Percentiles rank a stretch among this genome's conserved stretches.
Conservation (phyloP, 2,113 vertebrate genomes). For the Muntiacus reevesi region DNA sequence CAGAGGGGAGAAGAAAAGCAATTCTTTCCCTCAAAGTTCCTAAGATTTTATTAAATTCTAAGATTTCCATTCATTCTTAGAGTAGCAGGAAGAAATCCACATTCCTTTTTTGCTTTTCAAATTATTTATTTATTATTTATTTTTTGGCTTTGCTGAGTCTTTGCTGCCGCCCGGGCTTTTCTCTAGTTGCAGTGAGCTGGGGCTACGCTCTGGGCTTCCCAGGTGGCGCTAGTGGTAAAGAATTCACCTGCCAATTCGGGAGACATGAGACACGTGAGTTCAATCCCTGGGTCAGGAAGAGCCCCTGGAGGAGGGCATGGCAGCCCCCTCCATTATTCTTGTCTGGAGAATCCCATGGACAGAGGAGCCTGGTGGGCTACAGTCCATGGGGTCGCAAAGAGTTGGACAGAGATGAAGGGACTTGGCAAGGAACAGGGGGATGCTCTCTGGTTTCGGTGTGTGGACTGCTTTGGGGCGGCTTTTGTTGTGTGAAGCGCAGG, state of each 20-base stretch:
- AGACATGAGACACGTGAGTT: background rate
- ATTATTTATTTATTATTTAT: background rate
- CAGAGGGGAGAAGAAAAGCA: background rate
- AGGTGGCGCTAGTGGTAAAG: background rate
- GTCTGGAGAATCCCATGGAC: background rate
- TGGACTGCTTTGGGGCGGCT: background rate
- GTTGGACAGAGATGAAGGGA: background rate
- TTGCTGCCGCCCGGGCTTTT: background rate
- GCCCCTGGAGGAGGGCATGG: background rate
- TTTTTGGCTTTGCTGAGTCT: background rate
- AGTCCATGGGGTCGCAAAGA: background rate
- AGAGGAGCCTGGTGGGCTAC: background rate
- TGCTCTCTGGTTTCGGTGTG: background rate
- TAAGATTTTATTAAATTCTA: background rate
- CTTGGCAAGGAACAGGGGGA: background rate
- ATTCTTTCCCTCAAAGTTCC: background rate
- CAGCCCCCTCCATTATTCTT: background rate
- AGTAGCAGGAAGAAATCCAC: background rate
- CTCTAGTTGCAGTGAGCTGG: background rate
- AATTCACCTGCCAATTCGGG: background rate
- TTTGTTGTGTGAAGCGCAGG: background rate
- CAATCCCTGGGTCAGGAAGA: background rate
- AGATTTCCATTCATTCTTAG: background rate
- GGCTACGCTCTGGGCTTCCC: background rate
- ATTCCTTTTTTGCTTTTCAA: background rate